These are phyloP conservation scores for Colaptes auratus DNA, from an alignment of 2,113 vertebrate genomes.

Conservation along the genomic window DNA sequence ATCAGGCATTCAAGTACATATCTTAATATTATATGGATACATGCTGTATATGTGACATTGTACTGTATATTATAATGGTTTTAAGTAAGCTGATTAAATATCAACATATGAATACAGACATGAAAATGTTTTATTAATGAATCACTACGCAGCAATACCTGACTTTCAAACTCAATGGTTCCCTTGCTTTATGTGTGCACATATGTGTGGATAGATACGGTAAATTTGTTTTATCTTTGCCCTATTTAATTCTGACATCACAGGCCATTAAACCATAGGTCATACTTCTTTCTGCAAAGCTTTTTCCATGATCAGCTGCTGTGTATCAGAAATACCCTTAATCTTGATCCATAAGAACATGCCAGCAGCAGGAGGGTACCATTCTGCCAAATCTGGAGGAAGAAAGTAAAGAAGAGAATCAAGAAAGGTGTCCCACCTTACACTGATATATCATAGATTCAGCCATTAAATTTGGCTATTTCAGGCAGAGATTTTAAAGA, in stretches of 20 bases:
- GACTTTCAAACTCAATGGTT: neutral
- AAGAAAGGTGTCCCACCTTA: neutral
- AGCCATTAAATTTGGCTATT: neutral
- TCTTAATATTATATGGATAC: neutral
- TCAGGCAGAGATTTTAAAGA: neutral
- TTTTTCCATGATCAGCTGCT: conserved; percentile 87
- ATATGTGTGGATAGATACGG: neutral
- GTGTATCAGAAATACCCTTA: conserved; percentile 85
- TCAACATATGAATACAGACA: neutral
- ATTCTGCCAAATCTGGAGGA: conserved; percentile 86
- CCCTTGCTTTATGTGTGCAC: neutral
- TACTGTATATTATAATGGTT: neutral
- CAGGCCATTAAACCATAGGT: neutral
- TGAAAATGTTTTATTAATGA: neutral
- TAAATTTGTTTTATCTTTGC: neutral
- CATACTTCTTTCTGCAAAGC: conserved; percentile 90
- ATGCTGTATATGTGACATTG: neutral
- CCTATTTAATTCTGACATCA: neutral
- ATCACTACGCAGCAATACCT: neutral
- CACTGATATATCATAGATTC: neutral
- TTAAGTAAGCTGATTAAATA: neutral
- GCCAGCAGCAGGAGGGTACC: conserved; percentile 88
- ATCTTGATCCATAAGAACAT: conserved; percentile 98
- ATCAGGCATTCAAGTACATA: neutral
- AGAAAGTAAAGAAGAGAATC: neutral